Base-by-base conservation (phyloP, 2,797 vertebrate species). In the Sciurus carolinensis region DNA sequence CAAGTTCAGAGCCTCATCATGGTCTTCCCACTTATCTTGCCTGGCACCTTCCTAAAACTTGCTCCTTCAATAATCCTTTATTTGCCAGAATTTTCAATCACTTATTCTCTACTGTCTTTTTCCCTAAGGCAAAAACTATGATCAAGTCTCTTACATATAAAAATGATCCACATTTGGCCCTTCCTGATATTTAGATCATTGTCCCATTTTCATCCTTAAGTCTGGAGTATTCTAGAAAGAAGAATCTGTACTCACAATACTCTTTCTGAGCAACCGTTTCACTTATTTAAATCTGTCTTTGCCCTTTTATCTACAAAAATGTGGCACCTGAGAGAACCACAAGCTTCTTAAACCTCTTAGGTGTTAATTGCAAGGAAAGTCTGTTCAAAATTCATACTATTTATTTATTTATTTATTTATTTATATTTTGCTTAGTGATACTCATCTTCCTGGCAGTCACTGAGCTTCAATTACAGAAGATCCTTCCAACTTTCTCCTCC, bases 11-110 rank as follows among this genome's bases (percentile, higher is more conserved):
- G 11, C 8, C 76, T 77, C 73, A 33, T 33, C 54, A 86, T 17
- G 15, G 50, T 52, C 26, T 67, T 33, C 62, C n/a, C 22, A 30
- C 15, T 83, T 87, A 47, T 64, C 42, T 15, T 83, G 33, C 24
- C 50, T 28, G 26, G 76, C 3, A 47, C 69, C 4, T 77, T 86
- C 62, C 50, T 85, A 64, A 81, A 84, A 57, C 28, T 57, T 75
- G 28, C 8, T 76, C 75, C 59, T 76, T 52, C n/a, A 42, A 52
- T 52, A 91, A 85, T 80, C 59, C 14, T 85, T 3, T 57, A 39
- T 91, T 84, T 84, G 52, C 84, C 4, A 85, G 13, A 26, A 59
- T 95, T 71, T 94, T 81, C 28, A 67, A 84, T 62, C 72, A 7
- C n/a, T 44, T 69, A 30, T 86, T 81, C 52, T 80, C 24, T 59